Base-by-base conservation (phyloP, 2,888 invertebrate genomes). In the Polymixis lichenea region DNA sequence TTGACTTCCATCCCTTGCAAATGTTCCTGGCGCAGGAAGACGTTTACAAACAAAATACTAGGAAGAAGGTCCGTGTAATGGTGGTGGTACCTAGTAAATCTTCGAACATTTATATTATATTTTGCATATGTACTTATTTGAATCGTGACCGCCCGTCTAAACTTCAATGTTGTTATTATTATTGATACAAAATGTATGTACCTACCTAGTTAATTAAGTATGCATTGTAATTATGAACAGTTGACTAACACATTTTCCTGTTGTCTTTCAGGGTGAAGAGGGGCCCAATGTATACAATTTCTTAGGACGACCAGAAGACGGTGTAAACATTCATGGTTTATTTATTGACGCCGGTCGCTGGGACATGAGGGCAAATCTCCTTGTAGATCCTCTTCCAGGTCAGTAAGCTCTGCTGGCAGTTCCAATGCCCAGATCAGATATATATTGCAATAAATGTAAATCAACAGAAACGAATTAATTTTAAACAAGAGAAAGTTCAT, bases 261-360 rank as follows among this genome's bases (percentile, higher is more conserved):
- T 60, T 43, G 17, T n/a, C 55, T 61, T 65, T 66, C 78, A 87
- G 43, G 80, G 83, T 62, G 89, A 90, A 1, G 88, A 87, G 19
- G 84, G 97, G 94, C 93, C 91, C 7, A 81, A 78, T 49, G 94
- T 97, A 0, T 98, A 97, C 91, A 96, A 97, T 2, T 91, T 91
- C 17, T 91, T 98, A 71, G 87, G 92, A 74, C 89, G 91, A 70
- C 98, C 98, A 0, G 93, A 96, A 72, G 98, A 98, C 90, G 98
- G 98, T 9, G 97, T 98, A 32, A 97, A 98, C 85, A 97, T 98
- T 53, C 98, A 98, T 91, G 98, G 98, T 15, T 94, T 99, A 75
- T 99, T 97, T 91, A 96, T 99, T 28, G 99, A 99, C 93, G 99
- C 99, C 3, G 99, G 98, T 1, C 97, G 98, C 88, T 99, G 99